These are phyloP conservation scores for Magallana ariakensis DNA, from an alignment of 1,140 invertebrate species.

Conservation along the genomic window DNA sequence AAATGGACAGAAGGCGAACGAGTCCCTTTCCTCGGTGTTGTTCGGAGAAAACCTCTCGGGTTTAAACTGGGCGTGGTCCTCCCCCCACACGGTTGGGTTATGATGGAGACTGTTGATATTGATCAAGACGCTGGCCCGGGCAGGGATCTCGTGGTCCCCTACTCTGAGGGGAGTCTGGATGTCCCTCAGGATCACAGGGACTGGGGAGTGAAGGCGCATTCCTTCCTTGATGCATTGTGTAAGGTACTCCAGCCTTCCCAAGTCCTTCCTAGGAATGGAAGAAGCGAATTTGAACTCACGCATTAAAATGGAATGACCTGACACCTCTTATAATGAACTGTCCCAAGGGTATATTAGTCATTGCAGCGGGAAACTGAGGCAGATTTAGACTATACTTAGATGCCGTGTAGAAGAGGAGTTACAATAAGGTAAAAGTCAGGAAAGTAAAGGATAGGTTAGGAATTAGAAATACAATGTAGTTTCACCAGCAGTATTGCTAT, in stretches of 20 bases:
- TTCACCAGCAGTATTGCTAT: too few species aligned
- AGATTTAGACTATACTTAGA: too few species aligned
- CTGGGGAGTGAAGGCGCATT: conserved; percentile 77
- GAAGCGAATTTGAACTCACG: too few species aligned
- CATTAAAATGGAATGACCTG: too few species aligned
- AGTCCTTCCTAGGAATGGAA: conserved; percentile 49
- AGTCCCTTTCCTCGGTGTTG: conserved; percentile 68
- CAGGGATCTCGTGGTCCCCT: conserved; percentile 63
- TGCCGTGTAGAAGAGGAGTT: too few species aligned
- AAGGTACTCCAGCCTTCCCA: conserved; percentile 76
- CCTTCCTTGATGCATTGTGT: conserved; percentile 79
- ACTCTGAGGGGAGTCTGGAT: conserved; percentile 81
- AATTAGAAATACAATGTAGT: too few species aligned
- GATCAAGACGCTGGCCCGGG: conserved; percentile 58
- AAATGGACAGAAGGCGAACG: conserved; percentile 72
- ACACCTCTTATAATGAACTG: too few species aligned
- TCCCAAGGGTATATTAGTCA: too few species aligned
- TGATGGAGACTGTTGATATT: conserved; percentile 72
- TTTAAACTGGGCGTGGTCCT: conserved; percentile 42
- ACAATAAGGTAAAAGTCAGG: too few species aligned
- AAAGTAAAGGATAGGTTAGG: too few species aligned
- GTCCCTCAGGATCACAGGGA: conserved; percentile 86
- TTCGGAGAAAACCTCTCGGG: conserved; percentile 69
- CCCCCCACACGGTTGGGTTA: conserved; percentile 70
- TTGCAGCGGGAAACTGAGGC: too few species aligned